phyloP scores from a whole-genome alignment of 2,888 invertebrate species.

The Eupsilia transversa region DNA sequence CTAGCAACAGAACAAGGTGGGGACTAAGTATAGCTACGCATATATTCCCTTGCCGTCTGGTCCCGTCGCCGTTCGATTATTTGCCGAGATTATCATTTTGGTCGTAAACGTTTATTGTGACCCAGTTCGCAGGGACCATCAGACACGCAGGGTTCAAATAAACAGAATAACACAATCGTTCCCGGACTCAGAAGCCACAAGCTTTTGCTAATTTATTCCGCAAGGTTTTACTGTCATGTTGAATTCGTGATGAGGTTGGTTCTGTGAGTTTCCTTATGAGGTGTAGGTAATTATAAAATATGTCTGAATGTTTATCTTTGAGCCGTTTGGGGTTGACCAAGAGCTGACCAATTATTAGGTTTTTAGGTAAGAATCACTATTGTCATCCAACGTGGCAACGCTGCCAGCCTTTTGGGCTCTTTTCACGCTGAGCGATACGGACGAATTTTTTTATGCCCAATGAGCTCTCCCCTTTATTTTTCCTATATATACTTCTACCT shows the following conservation, averaged over 20 bases:
- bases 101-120: conserved; percentile 85
- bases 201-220: conserved; percentile 65
- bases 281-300: background rate
- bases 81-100: conserved; percentile 82
- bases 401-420: too few species aligned
- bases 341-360: too few species aligned
- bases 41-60: conserved; percentile 58
- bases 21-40: conserved; percentile 16
- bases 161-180: conserved; percentile 64
- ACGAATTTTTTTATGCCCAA: too few species aligned
- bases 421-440: too few species aligned
- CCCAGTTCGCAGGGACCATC: conserved; percentile 76
- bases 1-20: conserved; percentile 37
- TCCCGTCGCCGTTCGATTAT: conserved; percentile 79
- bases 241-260: conserved; percentile 7
- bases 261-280: conserved; percentile 11
- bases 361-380: too few species aligned
- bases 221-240: conserved; percentile 32
- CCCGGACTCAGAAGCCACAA: conserved; percentile 50
- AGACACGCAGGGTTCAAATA: conserved; percentile 77
- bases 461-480: too few species aligned
- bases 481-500: too few species aligned
- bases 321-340: too few species aligned
- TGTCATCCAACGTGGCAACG: too few species aligned
- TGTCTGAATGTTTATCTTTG: too few species aligned